These are phyloP conservation scores for Trematomus bernacchii DNA, from an alignment of 2,797 vertebrate species.

Conservation along the genomic window DNA sequence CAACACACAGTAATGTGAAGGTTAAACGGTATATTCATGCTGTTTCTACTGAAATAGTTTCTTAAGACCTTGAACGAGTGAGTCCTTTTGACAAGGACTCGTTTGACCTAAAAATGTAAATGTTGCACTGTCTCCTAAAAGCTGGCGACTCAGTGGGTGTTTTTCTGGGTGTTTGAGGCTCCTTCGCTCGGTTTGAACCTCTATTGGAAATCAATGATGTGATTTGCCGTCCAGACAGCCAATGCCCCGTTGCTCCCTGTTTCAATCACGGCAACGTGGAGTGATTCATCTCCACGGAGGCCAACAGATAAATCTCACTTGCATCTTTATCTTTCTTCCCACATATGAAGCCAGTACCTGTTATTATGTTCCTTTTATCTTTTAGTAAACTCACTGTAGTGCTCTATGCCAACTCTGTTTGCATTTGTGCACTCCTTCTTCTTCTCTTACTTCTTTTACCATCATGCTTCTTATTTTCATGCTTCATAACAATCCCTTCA, in stretches of 20 bases:
- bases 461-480: conserved; percentile 22
- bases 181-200: conserved; percentile 49
- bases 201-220: conserved; percentile 77
- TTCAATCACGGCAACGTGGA: conserved; percentile 38
- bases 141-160: conserved; percentile 30
- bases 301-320: conserved; percentile 16
- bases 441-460: neutral
- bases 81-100: neutral
- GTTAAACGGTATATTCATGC: neutral
- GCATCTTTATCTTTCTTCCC: conserved; percentile 36
- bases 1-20: neutral
- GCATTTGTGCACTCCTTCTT: neutral
- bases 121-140: conserved; percentile 21
- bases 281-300: conserved; percentile 19
- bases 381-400: neutral
- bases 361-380: conserved; percentile 12
- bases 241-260: conserved; percentile 41
- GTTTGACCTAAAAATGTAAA: neutral
- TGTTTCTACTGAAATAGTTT: neutral
- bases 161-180: conserved; percentile 27
- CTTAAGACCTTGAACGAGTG: neutral
- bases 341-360: conserved; percentile 27
- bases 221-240: conserved; percentile 69
- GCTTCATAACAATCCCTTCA: conserved; percentile 13
- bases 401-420: conserved; percentile 1